Evolutionary conservation across 1,140 invertebrate genomes (phyloP), one percentile per base, ranked within the genome.

Genomic region (Elymnias hypermnestra): DNA sequence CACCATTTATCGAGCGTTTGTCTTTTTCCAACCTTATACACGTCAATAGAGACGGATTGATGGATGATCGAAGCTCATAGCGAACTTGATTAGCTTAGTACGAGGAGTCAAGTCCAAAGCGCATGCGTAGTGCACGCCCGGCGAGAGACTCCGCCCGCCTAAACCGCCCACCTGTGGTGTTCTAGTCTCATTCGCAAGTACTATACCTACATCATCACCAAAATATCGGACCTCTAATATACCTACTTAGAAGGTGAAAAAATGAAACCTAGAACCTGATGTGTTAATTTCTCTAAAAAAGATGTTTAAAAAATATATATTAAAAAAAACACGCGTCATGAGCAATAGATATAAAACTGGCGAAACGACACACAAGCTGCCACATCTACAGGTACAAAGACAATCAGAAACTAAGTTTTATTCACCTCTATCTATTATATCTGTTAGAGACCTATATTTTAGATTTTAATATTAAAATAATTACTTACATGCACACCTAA

Each of bases 291-390:
- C n/a, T n/a, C n/a, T n/a, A n/a, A n/a, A n/a, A n/a, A n/a, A n/a
- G n/a, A n/a, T n/a, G n/a, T n/a, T n/a, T n/a, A n/a, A 21, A 40
- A 45, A 40, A 40, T 42, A 33, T 36, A 35, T 35, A 44, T 29
- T 37, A 57, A 19, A 49, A 64, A 72, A 69, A 72, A 67, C 73
- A 70, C 67, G 57, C 61, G 67, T 55, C 76, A 67, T 73, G 74
- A 81, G 76, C 78, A 78, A 69, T 33, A 33, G 14, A 33, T 73
- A 72, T 71, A 72, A 75, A 74, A 83, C 78, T 83, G 75, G 75
- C 74, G 70, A 50, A 76, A 72, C 69, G 71, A 72, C 74, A 83
- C 76, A 83, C 72, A 83, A 83, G 78, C 76, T 70, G 57, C 63
- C 68, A 74, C 67, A 73, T 71, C 72, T 79, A 76, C 75, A 65